Conservation (phyloP, 2,888 invertebrate genomes). For the Pegoplata infirma region DNA sequence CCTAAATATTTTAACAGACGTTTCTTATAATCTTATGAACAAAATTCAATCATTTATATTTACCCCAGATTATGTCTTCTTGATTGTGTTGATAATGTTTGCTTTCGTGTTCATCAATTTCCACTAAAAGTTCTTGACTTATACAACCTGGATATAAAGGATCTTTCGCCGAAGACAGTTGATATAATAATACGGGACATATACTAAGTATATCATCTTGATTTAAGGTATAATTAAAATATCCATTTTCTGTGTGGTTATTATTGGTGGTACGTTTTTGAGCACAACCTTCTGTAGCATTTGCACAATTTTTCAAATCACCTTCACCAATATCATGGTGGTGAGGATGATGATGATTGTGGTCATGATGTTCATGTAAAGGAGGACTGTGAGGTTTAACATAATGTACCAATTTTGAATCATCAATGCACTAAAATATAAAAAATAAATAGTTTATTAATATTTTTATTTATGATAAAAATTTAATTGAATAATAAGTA, state of each 20-base stretch:
- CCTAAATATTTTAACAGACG: no score
- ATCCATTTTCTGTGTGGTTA: slow-evolving; percentile 30
- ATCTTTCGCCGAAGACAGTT: slow-evolving; percentile 81
- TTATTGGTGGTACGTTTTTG: slow-evolving; percentile 47
- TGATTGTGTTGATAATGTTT: slow-evolving; percentile 56
- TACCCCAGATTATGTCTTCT: slow-evolving; percentile 71
- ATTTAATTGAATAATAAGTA: no score
- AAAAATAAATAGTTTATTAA: neutral
- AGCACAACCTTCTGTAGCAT: slow-evolving; percentile 59
- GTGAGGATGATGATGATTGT: slow-evolving; percentile 39
- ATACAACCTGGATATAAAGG: slow-evolving; percentile 81
- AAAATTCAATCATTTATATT: no score
- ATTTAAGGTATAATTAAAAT: slow-evolving; percentile 66
- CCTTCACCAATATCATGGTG: slow-evolving; percentile 32
- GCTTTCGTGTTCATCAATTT: slow-evolving; percentile 67
- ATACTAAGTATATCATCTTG: slow-evolving; percentile 77
- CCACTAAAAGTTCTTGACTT: slow-evolving; percentile 73
- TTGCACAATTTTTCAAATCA: slow-evolving; percentile 64
- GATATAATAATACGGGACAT: slow-evolving; percentile 85
- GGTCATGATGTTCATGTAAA: slow-evolving; percentile 55
- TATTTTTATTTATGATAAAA: neutral
- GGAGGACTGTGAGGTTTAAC: slow-evolving; percentile 68
- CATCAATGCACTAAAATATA: slow-evolving; percentile 69
- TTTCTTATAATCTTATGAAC: no score
- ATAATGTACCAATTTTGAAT: slow-evolving; percentile 69